phyloP scores from a whole-genome alignment of 2,797 vertebrate genomes.

The Chrosomus eos region DNA sequence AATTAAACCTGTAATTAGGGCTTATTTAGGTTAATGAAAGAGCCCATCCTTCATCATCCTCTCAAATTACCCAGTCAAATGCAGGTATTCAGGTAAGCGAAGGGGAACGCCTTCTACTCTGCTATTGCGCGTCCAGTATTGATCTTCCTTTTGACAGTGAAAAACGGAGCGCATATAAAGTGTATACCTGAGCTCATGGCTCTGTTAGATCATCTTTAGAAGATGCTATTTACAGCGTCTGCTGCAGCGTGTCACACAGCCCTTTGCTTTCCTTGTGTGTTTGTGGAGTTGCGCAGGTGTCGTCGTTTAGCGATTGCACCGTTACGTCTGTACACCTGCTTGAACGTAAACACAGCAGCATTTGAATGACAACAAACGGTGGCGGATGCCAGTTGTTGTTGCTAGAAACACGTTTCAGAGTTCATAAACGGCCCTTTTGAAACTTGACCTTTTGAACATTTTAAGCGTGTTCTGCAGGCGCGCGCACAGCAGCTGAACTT shows the following conservation, averaged over 20 bases:
- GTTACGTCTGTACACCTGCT: conserved; percentile 22
- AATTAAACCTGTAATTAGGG: conserved; percentile 46
- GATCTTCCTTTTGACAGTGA: conserved; percentile 35
- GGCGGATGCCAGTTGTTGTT: conserved; percentile 17
- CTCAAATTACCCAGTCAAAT: conserved; percentile 17
- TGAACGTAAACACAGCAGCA: conserved; percentile 16
- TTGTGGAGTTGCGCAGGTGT: conserved; percentile 1
- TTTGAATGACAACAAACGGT: conserved; percentile 27
- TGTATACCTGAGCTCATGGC: conserved; percentile 28
- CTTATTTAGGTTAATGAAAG: conserved; percentile 44
- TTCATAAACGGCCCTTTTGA: conserved; percentile 22
- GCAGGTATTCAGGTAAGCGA: conserved; percentile 9
- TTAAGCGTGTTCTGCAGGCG: background rate
- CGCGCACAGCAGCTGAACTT: background rate
- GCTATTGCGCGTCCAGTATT: conserved; percentile 9
- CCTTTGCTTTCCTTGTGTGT: background rate
- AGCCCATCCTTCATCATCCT: conserved; percentile 40
- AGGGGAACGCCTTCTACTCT: conserved; percentile 7
- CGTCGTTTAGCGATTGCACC: conserved; percentile 9
- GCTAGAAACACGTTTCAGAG: conserved; percentile 16
- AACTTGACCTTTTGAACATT: conserved; percentile 22
- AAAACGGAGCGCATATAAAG: conserved; percentile 15
- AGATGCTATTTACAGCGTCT: conserved; percentile 26
- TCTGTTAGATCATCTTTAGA: conserved; percentile 28
- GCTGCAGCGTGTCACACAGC: background rate